Evolutionary conservation across 2,797 vertebrate genomes (phyloP).

Genomic region (Girardinus metallicus): DNA sequence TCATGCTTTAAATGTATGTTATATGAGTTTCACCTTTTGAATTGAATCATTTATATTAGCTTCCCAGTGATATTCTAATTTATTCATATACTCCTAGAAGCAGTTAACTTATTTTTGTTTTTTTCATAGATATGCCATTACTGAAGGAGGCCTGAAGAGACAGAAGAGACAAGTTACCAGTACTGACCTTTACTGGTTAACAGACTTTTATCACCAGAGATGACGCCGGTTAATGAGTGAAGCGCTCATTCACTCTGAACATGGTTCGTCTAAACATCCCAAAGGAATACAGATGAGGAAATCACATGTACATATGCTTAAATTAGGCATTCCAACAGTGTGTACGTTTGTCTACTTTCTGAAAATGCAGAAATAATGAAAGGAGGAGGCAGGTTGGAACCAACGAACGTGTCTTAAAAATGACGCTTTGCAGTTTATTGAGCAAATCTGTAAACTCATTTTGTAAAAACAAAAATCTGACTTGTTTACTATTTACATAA

Average conservation of each 20-base stretch:
- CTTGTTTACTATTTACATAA: constrained; percentile 41
- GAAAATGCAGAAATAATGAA: constrained; percentile 36
- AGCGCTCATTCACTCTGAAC: constrained; percentile 43
- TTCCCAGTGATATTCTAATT: neutral
- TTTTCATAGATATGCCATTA: constrained; percentile 90
- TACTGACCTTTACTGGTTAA: constrained; percentile 45
- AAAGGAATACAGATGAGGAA: constrained; percentile 52
- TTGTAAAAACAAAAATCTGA: constrained; percentile 39
- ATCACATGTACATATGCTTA: constrained; percentile 72
- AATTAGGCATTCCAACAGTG: constrained; percentile 54
- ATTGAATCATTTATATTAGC: neutral
- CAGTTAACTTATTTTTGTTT: constrained; percentile 6
- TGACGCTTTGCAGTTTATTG: constrained; percentile 14
- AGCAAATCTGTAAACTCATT: constrained; percentile 37
- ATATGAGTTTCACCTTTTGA: neutral
- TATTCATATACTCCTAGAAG: neutral
- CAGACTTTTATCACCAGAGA: constrained; percentile 53
- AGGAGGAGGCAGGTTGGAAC: constrained; percentile 15
- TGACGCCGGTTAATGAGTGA: constrained; percentile 30
- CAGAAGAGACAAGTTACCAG: neutral
- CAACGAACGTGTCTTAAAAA: constrained; percentile 17
- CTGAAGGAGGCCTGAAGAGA: constrained; percentile 92
- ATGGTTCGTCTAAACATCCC: constrained; percentile 39
- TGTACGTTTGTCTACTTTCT: constrained; percentile 47
- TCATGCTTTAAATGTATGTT: neutral